Base-by-base conservation (phyloP, 2,888 invertebrate species). In the Drosophila stalkeri region DNA sequence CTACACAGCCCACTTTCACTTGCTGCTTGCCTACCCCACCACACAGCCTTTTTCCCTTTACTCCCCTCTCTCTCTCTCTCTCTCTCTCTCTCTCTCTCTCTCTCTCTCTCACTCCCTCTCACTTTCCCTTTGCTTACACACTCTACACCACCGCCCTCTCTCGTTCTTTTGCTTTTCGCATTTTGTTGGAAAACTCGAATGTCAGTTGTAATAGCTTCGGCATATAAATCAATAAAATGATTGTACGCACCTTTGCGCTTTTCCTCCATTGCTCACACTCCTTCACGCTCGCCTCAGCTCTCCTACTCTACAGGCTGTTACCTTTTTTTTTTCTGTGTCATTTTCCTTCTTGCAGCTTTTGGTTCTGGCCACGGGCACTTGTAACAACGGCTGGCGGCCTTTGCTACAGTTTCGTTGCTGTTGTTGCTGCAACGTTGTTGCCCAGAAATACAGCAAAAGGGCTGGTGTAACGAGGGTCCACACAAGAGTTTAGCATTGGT, bases 181-280 rank as follows among this genome's bases (percentile, higher is more conserved):
- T 81, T 82, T 80, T 71, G 83, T 82, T 84, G 83, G 84, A 88
- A 86, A 86, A 89, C 81, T 89, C 86, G 88, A 83, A 91, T 90
- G 91, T 87, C 91, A 90, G 89, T 90, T 90, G 90, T 90, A 90
- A 91, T 91, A 90, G 86, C 89, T 89, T 91, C 83, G 90, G 90
- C 91, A 91, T 90, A 91, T 91, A 91, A 91, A 91, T 91, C 91
- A 91, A 91, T 91, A 91, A 90, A 90, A 90, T 88, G 86, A 88
- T 88, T 90, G 90, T 90, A 88, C 90, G 87, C 90, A 88, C 87
- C 87, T 88, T 88, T 85, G 79, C 77, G 82, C 80, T 71, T 72
- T 64, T 57, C 70, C 59, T 35, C 51, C 51, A 33, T 11, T 12
- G 12, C 52, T 35, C 5, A n/a, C 46, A 23, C 20, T 23, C 23